Conservation (phyloP, 35 echinoderm and acorn worm species). For the Heliocidaris tuberculata region DNA sequence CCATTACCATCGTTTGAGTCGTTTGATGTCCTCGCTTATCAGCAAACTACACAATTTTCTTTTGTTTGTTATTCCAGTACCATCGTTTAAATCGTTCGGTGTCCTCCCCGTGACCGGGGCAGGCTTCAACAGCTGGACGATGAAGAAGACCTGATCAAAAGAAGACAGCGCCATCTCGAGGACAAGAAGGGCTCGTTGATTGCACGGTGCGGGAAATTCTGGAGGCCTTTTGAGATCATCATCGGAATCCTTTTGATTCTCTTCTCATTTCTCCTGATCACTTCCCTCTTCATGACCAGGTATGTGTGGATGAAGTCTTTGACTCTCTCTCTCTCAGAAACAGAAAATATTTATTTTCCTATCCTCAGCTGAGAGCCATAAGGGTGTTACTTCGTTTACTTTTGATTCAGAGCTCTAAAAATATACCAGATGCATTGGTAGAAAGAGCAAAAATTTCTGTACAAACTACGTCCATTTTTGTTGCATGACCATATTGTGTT, state of each 20-base stretch:
- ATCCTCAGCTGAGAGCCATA: too few species aligned
- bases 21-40: too few species aligned
- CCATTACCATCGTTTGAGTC: too few species aligned
- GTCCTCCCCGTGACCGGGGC: constrained; percentile 19
- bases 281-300: constrained; percentile 78
- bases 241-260: constrained; percentile 57
- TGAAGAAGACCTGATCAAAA: constrained; percentile 81
- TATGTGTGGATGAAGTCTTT: neutral
- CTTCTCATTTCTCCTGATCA: constrained; percentile 57
- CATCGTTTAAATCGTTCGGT: neutral
- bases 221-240: constrained; percentile 79
- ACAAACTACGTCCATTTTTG: too few species aligned
- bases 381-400: too few species aligned
- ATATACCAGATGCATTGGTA: too few species aligned
- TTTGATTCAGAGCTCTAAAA: too few species aligned
- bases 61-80: neutral
- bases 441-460: too few species aligned
- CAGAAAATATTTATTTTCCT: too few species aligned
- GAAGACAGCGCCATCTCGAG: constrained; percentile 75
- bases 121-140: constrained; percentile 68
- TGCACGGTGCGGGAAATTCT: constrained; percentile 62
- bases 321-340: neutral
- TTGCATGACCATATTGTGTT: too few species aligned
- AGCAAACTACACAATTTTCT: too few species aligned
- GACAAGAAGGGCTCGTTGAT: constrained; percentile 36